A percentile compares a stretch with the other conserved stretches of the same genome.
These are phyloP conservation scores for Linnaemya vulpina DNA, from an alignment of 2,888 invertebrate genomes.

Conservation along the genomic window DNA sequence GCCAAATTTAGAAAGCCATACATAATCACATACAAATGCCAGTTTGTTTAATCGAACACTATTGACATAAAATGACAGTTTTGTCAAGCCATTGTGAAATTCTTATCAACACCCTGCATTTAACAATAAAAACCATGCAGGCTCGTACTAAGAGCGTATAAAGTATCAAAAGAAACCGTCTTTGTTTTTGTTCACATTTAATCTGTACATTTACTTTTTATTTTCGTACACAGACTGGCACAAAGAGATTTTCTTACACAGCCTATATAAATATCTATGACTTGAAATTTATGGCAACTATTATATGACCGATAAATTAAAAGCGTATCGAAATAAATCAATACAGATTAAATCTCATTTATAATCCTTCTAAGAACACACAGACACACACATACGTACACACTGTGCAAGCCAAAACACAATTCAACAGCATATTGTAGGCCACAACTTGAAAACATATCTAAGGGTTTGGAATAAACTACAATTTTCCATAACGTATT, in stretches of 20 bases:
- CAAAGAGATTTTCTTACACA: not conserved
- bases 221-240: slow-evolving; percentile 1
- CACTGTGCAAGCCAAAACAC: not conserved
- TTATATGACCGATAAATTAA: slow-evolving; percentile 75
- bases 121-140: not conserved
- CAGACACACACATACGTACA: not conserved
- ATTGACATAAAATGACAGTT: slow-evolving; percentile 7
- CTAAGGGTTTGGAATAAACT: slow-evolving; percentile 42
- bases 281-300: slow-evolving; percentile 64
- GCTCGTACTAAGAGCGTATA: not conserved
- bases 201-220: slow-evolving; percentile 13
- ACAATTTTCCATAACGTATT: slow-evolving; percentile 4
- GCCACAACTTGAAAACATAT: slow-evolving; percentile 24
- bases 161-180: slow-evolving; percentile 26
- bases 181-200: slow-evolving; percentile 1
- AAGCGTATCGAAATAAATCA: slow-evolving; percentile 81
- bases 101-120: not conserved
- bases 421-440: not conserved
- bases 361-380: slow-evolving; percentile 61
- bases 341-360: slow-evolving; percentile 81
- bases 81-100: slow-evolving; percentile 12
- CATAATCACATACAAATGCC: not conserved
- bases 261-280: slow-evolving; percentile 42
- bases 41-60: not conserved
- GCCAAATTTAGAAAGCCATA: not conserved